Base-by-base conservation (phyloP, 1,140 invertebrate genomes). In the Habropoda laboriosa region DNA sequence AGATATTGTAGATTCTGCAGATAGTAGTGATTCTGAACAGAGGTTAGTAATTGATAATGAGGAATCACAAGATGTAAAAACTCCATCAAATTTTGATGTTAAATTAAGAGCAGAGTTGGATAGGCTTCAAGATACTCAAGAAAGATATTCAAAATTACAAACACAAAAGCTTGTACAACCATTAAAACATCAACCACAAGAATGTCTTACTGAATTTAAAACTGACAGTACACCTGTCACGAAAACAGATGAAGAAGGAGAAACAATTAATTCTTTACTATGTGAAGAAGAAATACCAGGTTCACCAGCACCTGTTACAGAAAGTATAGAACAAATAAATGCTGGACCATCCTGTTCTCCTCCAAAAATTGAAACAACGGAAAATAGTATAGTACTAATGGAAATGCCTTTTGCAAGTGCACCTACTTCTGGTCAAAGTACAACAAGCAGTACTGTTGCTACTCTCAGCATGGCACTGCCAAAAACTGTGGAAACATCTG, bases 271-370 rank as follows among this genome's bases (percentile, higher is more conserved):
- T 83, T 94, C 96, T 57, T 89, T 98, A n/a, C 90, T 97, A 2
- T 98, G 97, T 91, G 96, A 97, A 88, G 97, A 98, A 92, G 97
- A 96, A 38, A 97, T 98, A 88, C 97, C 97, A 1, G 96, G 97
- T 30, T 97, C 96, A 86, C 96, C 97, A n/a, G 96, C 96, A 55
- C 96, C 96, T 1, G 94, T 92, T 0, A 85, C 89, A 2, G 93
- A 93, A 30, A 93, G 94, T 21, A 79, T 88, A 10, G 92, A 93
- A 16, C 86, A 89, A 16, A 89, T 77, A 21, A 88, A 71, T 21
- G 70, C 64, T 27, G 82, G 82, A 18, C 85, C 80, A 21, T 51
- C 78, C 5, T 81, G 71, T 60, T 80, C 73, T 21, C 81, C 86
- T 0, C 81, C 88, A 3, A 94, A 93, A 82, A 89, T 80, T 83